Conservation (phyloP, 2,888 invertebrate genomes). For the Sarcophaga caerulescens region DNA sequence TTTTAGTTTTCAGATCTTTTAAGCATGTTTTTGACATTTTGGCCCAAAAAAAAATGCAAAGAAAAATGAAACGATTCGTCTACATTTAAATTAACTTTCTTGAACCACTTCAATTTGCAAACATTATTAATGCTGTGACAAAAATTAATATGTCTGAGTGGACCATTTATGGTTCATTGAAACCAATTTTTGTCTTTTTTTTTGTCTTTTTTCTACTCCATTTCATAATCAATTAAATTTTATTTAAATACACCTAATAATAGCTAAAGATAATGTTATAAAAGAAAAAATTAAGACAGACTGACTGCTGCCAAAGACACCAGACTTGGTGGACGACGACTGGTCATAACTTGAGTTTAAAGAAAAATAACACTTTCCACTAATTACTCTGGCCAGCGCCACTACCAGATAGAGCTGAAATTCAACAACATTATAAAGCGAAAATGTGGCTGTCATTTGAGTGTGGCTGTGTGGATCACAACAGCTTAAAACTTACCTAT, state of each 20-base stretch:
- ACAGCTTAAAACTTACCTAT: slow-evolving; percentile 57
- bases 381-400: slow-evolving; percentile 28
- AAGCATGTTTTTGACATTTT: too few relatives aligned
- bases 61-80: too few relatives aligned
- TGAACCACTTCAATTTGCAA: too few relatives aligned
- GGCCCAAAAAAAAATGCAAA: too few relatives aligned
- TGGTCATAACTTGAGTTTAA: background rate
- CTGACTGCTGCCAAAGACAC: slow-evolving; percentile 2
- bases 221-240: slow-evolving; percentile 62
- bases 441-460: background rate
- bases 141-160: slow-evolving; percentile 41
- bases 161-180: slow-evolving; percentile 60
- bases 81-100: too few relatives aligned
- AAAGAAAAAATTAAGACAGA: slow-evolving; percentile 2
- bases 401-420: background rate
- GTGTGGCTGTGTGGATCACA: slow-evolving; percentile 26
- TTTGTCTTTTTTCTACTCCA: slow-evolving; percentile 1
- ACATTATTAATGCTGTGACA: background rate
- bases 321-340: background rate
- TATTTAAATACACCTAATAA: slow-evolving; percentile 35
- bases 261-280: background rate
- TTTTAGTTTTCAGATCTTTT: too few relatives aligned
- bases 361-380: slow-evolving; percentile 55
- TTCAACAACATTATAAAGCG: slow-evolving; percentile 5
- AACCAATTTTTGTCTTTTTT: slow-evolving; percentile 23